Evolutionary conservation across 2,113 vertebrate genomes (phyloP), one percentile per base, ranked within the genome.

Genomic region (Onychostruthus taczanowskii): DNA sequence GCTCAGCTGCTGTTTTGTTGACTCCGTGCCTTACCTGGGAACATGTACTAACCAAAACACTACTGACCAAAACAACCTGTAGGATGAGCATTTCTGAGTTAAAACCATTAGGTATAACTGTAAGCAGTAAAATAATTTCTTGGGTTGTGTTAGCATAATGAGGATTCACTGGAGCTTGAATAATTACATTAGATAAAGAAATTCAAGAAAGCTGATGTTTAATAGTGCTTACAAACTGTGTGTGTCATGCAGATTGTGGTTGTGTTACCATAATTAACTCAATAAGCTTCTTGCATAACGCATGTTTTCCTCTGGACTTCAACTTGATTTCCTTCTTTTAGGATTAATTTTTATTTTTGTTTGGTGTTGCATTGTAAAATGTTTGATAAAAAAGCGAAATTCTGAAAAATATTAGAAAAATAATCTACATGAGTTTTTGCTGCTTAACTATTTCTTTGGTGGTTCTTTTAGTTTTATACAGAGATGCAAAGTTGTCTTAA

Each of bases 171-270:
- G 64, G 27, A 89, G 41, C 83, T 72, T 73, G 80, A 92, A 61
- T 80, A 95, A 95, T 94, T 89, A 62, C 26, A 10, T 94, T 76
- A 74, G 63, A 74, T 84, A 90, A 86, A 93, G 88, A 90, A 92
- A 78, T 92, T 86, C 19, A 64, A 43, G 72, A 89, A 95, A 88
- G 30, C 61, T 75, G 47, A 50, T 39, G 20, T 95, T 90, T 84
- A 96, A 41, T 68, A 84, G 53, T 50, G 28, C 66, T 68, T 94
- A 64, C 78, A 93, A 90, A 22, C 62, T 50, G 8, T 74, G 22
- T 44, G 41, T 47, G 30, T 61, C 12, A 2, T 78, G 33, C 56
- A 75, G 37, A 33, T 64, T 49, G 79, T 2, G 4, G 12, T 47
- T 83, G 30, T 70, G 23, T 84, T 87, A 53, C 68, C 27, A 6